Base-by-base conservation (phyloP, 2,888 invertebrate genomes). In the Melinaea marsaeus region DNA sequence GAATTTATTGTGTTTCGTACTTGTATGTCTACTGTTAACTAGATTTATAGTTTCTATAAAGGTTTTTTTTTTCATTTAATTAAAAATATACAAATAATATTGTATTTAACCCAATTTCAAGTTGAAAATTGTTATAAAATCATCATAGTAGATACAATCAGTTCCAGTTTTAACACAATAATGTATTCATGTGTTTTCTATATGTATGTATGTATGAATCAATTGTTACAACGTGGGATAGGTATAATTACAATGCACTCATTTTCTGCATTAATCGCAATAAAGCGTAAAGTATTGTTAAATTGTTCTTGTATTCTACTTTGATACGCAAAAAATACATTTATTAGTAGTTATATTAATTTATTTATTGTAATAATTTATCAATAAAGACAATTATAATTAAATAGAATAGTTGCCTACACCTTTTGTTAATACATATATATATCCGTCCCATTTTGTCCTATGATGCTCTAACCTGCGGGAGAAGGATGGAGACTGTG, bases 241-340 rank as follows among this genome's bases (percentile, higher is more conserved):
- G 75, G 72, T 75, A 74, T 79, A 80, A 80, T 83, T 79, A 75
- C 78, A 77, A 77, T 77, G 75, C 77, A 74, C 71, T 71, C 69
- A 77, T 80, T 81, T 82, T 80, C 76, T 78, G 79, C 77, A 79
- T 79, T 79, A 78, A 81, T 79, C 77, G 76, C 80, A 83, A 80
- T 80, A 78, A 79, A 79, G 74, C 77, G 78, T 81, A 76, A 77
- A 75, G 76, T 76, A 77, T 81, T 80, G 80, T 80, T 74, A 69
- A 22, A 22, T 22, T 22, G 22, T 22, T 22, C 22, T 22, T 22
- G 22, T 22, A 22, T 22, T 22, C 22, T 22, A 22, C 22, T 22
- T 22, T 22, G 22, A 22, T 22, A 22, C 22, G 22, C 22, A 22
- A 22, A 22, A 22, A 22, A 22, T 22, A 22, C 22, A 22, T 22